Evolutionary conservation across 2,888 invertebrate genomes (phyloP).

Genomic region (Hyppa rectilinea): DNA sequence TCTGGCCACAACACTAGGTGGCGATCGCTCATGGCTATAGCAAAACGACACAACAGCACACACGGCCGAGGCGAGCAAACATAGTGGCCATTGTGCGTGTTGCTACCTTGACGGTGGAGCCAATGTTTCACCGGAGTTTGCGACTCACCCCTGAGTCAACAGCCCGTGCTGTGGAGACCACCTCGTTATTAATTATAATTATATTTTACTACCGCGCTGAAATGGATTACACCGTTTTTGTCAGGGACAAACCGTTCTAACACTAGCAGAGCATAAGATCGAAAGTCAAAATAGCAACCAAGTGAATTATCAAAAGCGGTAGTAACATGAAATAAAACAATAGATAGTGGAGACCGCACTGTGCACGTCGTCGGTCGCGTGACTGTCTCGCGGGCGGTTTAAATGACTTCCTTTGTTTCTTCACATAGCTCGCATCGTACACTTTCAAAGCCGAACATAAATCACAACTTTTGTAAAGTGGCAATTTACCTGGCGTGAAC

Average conservation of each 20-base stretch:
- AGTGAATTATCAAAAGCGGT: slow-evolving; percentile 69
- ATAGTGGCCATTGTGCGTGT: slow-evolving; percentile 84
- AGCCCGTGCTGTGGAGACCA: slow-evolving; percentile 74
- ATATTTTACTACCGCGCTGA: slow-evolving; percentile 56
- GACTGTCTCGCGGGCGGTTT: slow-evolving; percentile 84
- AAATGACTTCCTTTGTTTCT: slow-evolving; percentile 87
- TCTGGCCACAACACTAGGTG: slow-evolving; percentile 75
- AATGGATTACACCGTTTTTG: slow-evolving; percentile 55
- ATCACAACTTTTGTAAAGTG: slow-evolving; percentile 77
- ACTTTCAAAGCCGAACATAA: slow-evolving; percentile 75
- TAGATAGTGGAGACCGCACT: slow-evolving; percentile 75
- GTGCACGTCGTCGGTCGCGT: slow-evolving; percentile 80
- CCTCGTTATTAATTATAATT: slow-evolving; percentile 77
- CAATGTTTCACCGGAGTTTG: slow-evolving; percentile 81
- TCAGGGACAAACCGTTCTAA: slow-evolving; percentile 19
- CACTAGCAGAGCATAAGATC: slow-evolving; percentile 22
- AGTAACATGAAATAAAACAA: slow-evolving; percentile 75
- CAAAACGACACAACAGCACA: slow-evolving; percentile 74
- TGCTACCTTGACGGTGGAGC: slow-evolving; percentile 75
- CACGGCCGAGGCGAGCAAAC: slow-evolving; percentile 78
- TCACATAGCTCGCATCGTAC: slow-evolving; percentile 80
- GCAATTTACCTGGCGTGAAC: slow-evolving; percentile 72
- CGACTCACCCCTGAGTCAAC: slow-evolving; percentile 81
- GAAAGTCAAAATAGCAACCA: slow-evolving; percentile 58
- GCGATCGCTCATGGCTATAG: slow-evolving; percentile 74